Percentiles rank a stretch among this genome's conserved stretches.
Evolutionary conservation across 2,113 vertebrate species (phyloP).

Genomic region (Bostrychus sinensis): DNA sequence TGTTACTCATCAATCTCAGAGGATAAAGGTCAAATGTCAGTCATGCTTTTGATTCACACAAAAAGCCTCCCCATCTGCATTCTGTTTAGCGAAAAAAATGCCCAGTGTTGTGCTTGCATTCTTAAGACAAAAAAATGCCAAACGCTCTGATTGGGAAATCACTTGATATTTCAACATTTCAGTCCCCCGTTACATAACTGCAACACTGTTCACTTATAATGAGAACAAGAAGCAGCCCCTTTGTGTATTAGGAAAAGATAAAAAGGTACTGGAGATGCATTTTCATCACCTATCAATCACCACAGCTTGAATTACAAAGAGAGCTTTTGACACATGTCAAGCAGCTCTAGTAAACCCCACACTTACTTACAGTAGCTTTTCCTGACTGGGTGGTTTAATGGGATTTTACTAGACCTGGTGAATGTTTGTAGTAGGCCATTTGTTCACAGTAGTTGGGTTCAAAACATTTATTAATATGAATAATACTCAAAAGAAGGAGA

Average conservation of each 20-base stretch:
- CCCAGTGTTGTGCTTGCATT: constrained; percentile 16
- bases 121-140: constrained; percentile 4
- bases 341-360: background rate
- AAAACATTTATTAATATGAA: too few species aligned
- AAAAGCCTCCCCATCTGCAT: background rate
- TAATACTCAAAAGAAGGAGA: too few species aligned
- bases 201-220: constrained; percentile 29
- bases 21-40: background rate
- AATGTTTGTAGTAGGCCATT: too few species aligned
- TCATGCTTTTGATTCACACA: background rate
- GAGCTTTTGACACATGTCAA: too few species aligned
- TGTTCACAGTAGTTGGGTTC: too few species aligned
- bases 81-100: background rate
- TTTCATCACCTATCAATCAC: too few species aligned
- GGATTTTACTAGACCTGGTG: too few species aligned
- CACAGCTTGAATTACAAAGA: too few species aligned
- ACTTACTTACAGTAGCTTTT: background rate
- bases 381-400: too few species aligned
- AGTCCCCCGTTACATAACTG: constrained; percentile 44
- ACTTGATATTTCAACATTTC: constrained; percentile 55
- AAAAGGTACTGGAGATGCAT: too few species aligned
- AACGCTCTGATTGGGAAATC: constrained; percentile 42
- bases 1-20: background rate
- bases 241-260: background rate
- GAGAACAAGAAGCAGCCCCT: background rate